Base-by-base conservation (phyloP, 2,113 vertebrate genomes). In the Cacatua alba region DNA sequence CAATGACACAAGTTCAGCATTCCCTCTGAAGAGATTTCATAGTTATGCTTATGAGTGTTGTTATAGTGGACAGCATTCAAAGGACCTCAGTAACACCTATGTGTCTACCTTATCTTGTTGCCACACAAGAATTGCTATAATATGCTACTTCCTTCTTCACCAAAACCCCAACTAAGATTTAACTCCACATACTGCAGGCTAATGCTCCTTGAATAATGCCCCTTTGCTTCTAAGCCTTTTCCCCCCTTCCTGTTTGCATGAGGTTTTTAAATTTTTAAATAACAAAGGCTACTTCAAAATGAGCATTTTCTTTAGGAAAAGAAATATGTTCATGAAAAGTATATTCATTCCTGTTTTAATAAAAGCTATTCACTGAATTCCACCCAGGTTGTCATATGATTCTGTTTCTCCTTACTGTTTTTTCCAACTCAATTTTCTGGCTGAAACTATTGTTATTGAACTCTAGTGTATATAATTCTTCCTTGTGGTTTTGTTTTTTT, bases 141-240 rank as follows among this genome's bases (percentile, higher is more conserved):
- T n/a, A 28, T 25, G 2, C 8, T 64, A 31, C 17, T 69, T 86
- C 41, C 44, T 83, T 67, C 37, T 49, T 75, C 26, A 53, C 9
- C 12, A 75, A 86, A 90, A 44, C 16, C 16, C 35, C 41, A 79
- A 14, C 3, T 16, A 78, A 53, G 74, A 6, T 78, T 70, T 90
- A 82, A 52, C 49, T 59, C 14, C 17, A 44, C 28, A 17, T 4
- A 29, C 13, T 59, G 11, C 25, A 87, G 35, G 15, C 29, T 62
- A 74, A 33, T 1, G 0, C 2, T 59, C 23, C 17, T 52, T 44
- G 17, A 43, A 12, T 31, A 74, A 62, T 9, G 1, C 1, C 18
- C 8, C 24, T 95, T 94, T 82, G 13, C 5, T 90, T 59, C 8
- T 64, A 31, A 82, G 17, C 2, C 10, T 39, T 39, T 81, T 3